A percentile compares a stretch with the other conserved stretches of the same genome.
phyloP scores from a whole-genome alignment of 2,113 vertebrate genomes.

The Psittacara wagleri region DNA sequence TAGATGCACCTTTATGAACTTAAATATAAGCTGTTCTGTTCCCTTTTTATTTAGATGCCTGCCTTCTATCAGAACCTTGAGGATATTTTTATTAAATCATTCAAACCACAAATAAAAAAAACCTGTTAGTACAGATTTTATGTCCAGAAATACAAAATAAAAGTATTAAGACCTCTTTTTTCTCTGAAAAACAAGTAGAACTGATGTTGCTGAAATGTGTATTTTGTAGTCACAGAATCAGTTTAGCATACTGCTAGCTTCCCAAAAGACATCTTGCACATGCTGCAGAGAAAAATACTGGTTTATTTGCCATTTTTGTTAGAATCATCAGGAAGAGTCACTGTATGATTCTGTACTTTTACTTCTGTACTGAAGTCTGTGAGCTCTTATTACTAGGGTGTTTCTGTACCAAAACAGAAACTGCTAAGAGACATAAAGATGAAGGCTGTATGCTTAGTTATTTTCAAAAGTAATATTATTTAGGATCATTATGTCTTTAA shows the following conservation, averaged over 20 bases:
- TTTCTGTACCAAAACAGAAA: not conserved
- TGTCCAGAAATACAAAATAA: not conserved
- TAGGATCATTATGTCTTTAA: not conserved
- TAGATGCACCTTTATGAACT: slow-evolving; percentile 21
- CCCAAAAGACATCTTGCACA: not conserved
- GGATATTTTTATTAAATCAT: not conserved
- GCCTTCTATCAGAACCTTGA: not conserved
- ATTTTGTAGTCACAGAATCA: not conserved
- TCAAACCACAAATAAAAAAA: not conserved
- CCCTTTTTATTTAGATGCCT: not conserved
- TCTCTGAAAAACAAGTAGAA: not conserved
- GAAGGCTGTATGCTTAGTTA: not conserved
- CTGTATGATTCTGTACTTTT: not conserved
- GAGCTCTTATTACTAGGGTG: not conserved
- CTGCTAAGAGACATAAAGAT: not conserved
- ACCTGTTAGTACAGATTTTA: not conserved
- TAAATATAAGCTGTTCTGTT: slow-evolving; percentile 5
- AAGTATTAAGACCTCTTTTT: not conserved
- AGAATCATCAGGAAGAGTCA: not conserved
- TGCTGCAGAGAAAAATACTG: not conserved
- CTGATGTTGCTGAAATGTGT: not conserved
- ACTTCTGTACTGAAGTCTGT: not conserved
- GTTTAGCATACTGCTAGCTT: not conserved
- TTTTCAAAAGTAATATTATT: not conserved
- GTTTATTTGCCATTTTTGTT: not conserved